A percentile compares a stretch with the other conserved stretches of the same genome.
Conservation (phyloP, 2,797 vertebrate genomes). For the Enteromius paludinosus region DNA sequence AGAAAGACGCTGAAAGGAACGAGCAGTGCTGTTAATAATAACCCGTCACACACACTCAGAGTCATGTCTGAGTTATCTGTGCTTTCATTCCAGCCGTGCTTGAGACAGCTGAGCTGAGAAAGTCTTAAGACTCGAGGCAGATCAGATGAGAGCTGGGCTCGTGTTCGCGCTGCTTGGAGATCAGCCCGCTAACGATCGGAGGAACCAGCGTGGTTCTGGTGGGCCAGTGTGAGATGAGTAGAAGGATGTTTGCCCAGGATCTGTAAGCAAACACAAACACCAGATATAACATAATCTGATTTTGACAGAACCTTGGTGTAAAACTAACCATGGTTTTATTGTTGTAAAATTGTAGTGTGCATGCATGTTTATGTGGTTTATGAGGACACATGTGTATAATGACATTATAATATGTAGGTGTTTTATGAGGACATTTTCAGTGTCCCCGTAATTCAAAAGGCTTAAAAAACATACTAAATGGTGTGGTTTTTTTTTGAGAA, state of each 20-base stretch:
- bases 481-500: too few relatives aligned
- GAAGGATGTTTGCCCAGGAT: background rate
- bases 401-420: too few relatives aligned
- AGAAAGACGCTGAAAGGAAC: background rate
- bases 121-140: background rate
- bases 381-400: too few relatives aligned
- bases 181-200: background rate
- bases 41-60: slow-evolving; percentile 1
- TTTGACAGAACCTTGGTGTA: background rate
- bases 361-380: too few relatives aligned
- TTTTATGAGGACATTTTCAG: too few relatives aligned
- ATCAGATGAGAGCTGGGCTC: background rate
- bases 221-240: background rate
- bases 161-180: background rate
- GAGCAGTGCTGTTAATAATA: slow-evolving; percentile 38
- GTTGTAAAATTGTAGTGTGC: too few relatives aligned
- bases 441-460: too few relatives aligned
- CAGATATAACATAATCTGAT: background rate
- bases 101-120: slow-evolving; percentile 39
- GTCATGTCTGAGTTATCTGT: slow-evolving; percentile 26
- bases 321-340: too few relatives aligned
- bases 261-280: background rate
- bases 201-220: slow-evolving; percentile 11
- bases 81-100: slow-evolving; percentile 27
- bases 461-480: too few relatives aligned